Evolutionary conservation across 2,113 vertebrate species (phyloP).

Genomic region (Leucoraja erinaceus): DNA sequence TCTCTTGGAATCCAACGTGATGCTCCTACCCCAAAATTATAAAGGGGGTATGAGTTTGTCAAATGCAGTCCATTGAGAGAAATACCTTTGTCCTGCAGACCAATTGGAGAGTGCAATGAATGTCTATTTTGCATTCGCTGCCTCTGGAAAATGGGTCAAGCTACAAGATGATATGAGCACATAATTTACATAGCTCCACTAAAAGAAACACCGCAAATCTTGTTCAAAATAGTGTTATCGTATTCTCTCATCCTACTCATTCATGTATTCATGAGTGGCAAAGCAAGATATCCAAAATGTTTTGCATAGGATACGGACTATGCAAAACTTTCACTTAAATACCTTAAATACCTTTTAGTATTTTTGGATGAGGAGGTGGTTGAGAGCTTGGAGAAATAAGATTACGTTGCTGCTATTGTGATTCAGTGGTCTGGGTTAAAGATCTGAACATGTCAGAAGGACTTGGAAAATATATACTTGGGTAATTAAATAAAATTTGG

Average conservation of each 20-base stretch:
- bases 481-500: too few species aligned
- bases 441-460: too few species aligned
- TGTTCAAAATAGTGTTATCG: not conserved
- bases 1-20: constrained; percentile 24
- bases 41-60: not conserved
- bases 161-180: not conserved
- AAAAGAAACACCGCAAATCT: not conserved
- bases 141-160: not conserved
- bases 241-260: not conserved
- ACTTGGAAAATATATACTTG: too few species aligned
- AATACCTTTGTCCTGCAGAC: not conserved
- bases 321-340: not conserved
- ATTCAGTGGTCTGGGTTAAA: too few species aligned
- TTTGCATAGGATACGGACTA: not conserved
- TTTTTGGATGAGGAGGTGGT: not conserved
- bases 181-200: not conserved
- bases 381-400: too few species aligned
- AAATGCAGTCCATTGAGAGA: not conserved
- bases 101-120: not conserved
- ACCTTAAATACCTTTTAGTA: not conserved
- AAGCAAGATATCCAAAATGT: not conserved
- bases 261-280: not conserved
- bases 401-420: too few species aligned
- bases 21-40: not conserved
- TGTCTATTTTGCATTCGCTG: not conserved